Percentiles rank a stretch among this genome's conserved stretches.
phyloP scores from a whole-genome alignment of 2,888 invertebrate species.

The Tillus elongatus region DNA sequence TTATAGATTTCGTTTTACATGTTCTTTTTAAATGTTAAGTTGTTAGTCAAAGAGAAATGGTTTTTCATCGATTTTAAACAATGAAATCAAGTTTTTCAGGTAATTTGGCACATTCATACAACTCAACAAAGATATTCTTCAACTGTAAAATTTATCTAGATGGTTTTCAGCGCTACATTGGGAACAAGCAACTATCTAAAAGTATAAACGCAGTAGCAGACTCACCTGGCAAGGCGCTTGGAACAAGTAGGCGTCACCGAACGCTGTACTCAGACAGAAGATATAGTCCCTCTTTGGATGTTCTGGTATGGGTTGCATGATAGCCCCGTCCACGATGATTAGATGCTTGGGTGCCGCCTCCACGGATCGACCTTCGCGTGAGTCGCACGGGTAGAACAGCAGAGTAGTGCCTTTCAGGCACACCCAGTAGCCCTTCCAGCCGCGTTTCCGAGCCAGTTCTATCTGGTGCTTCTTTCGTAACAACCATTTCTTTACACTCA shows the following conservation, averaged over 20 bases:
- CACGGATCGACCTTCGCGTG: conserved; percentile 79
- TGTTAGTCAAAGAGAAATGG: no score
- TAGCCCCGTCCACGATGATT: conserved; percentile 92
- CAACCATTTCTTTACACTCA: conserved; percentile 97
- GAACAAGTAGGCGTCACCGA: conserved; percentile 95
- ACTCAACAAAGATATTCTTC: no score
- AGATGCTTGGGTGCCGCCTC: conserved; percentile 92
- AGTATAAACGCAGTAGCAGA: conserved; percentile 12
- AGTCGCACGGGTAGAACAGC: conserved; percentile 92
- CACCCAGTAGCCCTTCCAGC: conserved; percentile 99
- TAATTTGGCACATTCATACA: no score
- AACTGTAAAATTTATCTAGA: no score
- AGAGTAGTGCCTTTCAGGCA: conserved; percentile 94
- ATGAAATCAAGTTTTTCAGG: no score
- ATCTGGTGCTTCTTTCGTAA: conserved; percentile 94
- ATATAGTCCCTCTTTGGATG: conserved; percentile 96
- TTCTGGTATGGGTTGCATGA: conserved; percentile 98
- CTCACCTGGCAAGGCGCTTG: conserved; percentile 79
- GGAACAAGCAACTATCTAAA: no score
- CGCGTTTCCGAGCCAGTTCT: conserved; percentile 88
- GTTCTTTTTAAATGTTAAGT: no score
- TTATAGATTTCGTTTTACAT: no score
- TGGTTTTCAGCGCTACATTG: no score
- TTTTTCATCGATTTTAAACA: no score
- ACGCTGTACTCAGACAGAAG: conserved; percentile 95